Conservation (phyloP, 2,888 invertebrate species). For the Eupithecia dodoneata region DNA sequence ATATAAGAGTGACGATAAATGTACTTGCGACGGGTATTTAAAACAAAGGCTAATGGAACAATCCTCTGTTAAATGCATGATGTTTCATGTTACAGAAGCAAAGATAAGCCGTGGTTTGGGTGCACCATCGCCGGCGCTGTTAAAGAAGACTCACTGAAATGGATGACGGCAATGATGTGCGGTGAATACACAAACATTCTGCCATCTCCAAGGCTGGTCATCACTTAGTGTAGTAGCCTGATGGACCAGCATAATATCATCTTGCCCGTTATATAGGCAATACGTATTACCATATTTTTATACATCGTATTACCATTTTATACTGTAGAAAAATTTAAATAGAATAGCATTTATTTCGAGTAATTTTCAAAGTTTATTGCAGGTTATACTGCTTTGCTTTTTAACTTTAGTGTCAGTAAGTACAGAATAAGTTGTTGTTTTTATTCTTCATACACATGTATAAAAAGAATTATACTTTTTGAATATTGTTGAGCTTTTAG, state of each 20-base stretch:
- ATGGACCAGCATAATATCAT: background rate
- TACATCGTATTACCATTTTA: background rate
- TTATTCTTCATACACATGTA: background rate
- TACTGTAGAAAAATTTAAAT: background rate
- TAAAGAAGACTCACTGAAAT: conserved; percentile 89
- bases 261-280: conserved; percentile 2
- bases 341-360: background rate
- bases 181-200: conserved; percentile 86
- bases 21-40: background rate
- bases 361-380: background rate
- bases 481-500: background rate
- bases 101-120: conserved; percentile 92
- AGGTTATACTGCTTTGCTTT: background rate
- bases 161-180: conserved; percentile 91
- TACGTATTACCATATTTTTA: no score
- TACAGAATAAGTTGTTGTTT: background rate
- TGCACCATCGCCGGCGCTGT: conserved; percentile 90
- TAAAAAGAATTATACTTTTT: background rate
- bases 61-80: background rate
- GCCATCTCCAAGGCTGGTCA: conserved; percentile 78
- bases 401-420: background rate
- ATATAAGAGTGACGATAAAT: background rate
- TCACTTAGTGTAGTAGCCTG: conserved; percentile 55
- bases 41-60: background rate
- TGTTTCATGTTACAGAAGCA: conserved; percentile 80